Evolutionary conservation across 2,888 invertebrate species (phyloP), one percentile per base, ranked within the genome.

Genomic region (Cataglyphis rosenhaueri): DNA sequence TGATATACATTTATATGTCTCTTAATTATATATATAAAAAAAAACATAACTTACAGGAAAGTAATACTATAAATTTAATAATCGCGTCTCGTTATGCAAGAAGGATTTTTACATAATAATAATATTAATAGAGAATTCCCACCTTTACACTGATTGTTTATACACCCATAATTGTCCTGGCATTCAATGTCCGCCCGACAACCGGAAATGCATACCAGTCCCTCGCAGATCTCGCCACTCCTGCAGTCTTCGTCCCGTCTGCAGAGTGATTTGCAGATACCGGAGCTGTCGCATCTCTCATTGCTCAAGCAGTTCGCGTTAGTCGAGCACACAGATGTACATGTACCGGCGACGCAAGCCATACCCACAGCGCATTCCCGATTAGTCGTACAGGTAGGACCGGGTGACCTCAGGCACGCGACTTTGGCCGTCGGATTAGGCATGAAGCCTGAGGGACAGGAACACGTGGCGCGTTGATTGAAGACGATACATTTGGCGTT

Each of bases 401-500:
- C 96, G 0, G 98, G 98, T 15, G 97, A 96, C 90, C 98, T 96
- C 0, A 98, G 97, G 92, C 98, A 98, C 0, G 98, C 98, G 52
- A 98, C 96, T 92, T 98, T 97, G 0, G 98, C 97, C 1, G 98
- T 97, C 70, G 98, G 98, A 94, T 97, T 98, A 15, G 98, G 97
- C 90, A 98, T 97, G 93, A 98, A 96, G 32, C 97, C 97, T 70
- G 96, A 95, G 52, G 96, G 95, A 92, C 98, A 98, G 32, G 97
- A 96, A 92, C 98, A 98, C 55, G 96, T 96, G 6, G 98, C 97
- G 90, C 98, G 96, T 92, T 98, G 97, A 92, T 97, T 97, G 15
- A 97, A 96, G 0, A 97, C 97, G 0, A 97, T 96, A 92, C 98
- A 98, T 29, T 96, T 95, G 0, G 98, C 97, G 92, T 98, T 98